Conservation (phyloP, 2,113 vertebrate genomes). For the Urocynchramus pylzowi region DNA sequence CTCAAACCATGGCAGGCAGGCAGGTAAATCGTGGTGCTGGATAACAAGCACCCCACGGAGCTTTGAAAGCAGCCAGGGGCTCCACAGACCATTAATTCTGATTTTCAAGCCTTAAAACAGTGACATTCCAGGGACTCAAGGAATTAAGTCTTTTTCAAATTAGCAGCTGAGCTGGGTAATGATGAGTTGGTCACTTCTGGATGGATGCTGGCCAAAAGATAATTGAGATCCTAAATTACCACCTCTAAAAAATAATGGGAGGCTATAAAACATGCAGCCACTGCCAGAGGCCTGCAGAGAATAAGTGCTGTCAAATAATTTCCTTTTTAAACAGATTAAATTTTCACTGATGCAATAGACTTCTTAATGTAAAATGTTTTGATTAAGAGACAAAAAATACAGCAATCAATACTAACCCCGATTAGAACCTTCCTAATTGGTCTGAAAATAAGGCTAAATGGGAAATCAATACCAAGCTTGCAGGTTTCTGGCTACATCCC, state of each 20-base stretch:
- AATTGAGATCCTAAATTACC: background rate
- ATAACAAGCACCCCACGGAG: background rate
- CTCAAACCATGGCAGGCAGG: background rate
- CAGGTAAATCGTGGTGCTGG: background rate
- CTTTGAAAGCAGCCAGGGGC: background rate
- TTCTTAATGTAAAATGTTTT: background rate
- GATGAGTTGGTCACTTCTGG: background rate
- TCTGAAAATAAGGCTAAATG: conserved; percentile 20
- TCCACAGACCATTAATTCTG: background rate
- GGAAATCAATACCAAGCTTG: conserved; percentile 21
- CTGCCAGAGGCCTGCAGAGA: background rate
- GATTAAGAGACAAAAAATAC: conserved; percentile 5
- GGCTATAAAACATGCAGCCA: background rate
- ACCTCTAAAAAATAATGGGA: background rate
- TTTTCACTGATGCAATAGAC: background rate
- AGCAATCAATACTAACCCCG: conserved; percentile 14
- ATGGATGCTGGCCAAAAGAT: background rate
- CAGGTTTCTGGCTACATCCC: background rate
- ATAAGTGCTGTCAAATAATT: background rate
- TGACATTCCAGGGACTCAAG: background rate
- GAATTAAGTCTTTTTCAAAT: background rate
- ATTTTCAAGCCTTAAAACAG: background rate
- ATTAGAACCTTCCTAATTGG: conserved; percentile 29
- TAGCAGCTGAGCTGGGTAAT: background rate
- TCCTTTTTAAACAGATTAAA: background rate